Evolutionary conservation across 2,113 vertebrate species (phyloP).

Genomic region (Lucifuga dentata): DNA sequence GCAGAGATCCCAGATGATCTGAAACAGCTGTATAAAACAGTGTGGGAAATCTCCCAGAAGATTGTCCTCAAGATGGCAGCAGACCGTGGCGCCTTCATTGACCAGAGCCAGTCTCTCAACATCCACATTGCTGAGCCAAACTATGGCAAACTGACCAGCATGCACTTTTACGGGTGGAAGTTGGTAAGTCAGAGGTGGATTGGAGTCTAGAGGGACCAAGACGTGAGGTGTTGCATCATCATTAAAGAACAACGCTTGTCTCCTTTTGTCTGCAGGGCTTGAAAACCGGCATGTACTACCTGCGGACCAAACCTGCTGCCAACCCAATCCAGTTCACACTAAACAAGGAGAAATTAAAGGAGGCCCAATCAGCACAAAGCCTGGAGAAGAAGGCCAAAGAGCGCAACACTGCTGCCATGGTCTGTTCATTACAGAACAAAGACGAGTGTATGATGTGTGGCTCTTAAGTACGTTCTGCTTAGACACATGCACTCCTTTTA

Average conservation of each 20-base stretch:
- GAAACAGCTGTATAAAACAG: slow-evolving; percentile 96
- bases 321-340: slow-evolving; percentile 98
- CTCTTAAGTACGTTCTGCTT: slow-evolving; percentile 78
- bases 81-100: slow-evolving; percentile 94
- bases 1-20: slow-evolving; percentile 89
- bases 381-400: slow-evolving; percentile 85
- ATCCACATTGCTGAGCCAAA: slow-evolving; percentile 98
- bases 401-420: slow-evolving; percentile 93
- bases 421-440: slow-evolving; percentile 93
- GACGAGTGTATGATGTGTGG: slow-evolving; percentile 97
- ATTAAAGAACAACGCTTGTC: no score
- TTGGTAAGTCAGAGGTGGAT: slow-evolving; percentile 79
- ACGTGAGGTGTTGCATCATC: no score
- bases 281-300: slow-evolving; percentile 98
- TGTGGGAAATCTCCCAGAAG: slow-evolving; percentile 99
- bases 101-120: slow-evolving; percentile 98
- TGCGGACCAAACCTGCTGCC: slow-evolving; percentile 94
- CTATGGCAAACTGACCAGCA: slow-evolving; percentile 97
- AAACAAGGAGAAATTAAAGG: slow-evolving; percentile 94
- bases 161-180: slow-evolving; percentile 99
- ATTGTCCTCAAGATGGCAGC: slow-evolving; percentile 95
- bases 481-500: not conserved
- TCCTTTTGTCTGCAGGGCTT: slow-evolving; percentile 85
- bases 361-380: slow-evolving; percentile 73
- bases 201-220: not conserved